A percentile compares a stretch with the other conserved stretches of the same genome.
Conservation (phyloP, 2,113 vertebrate species). For the Osmerus eperlanus region DNA sequence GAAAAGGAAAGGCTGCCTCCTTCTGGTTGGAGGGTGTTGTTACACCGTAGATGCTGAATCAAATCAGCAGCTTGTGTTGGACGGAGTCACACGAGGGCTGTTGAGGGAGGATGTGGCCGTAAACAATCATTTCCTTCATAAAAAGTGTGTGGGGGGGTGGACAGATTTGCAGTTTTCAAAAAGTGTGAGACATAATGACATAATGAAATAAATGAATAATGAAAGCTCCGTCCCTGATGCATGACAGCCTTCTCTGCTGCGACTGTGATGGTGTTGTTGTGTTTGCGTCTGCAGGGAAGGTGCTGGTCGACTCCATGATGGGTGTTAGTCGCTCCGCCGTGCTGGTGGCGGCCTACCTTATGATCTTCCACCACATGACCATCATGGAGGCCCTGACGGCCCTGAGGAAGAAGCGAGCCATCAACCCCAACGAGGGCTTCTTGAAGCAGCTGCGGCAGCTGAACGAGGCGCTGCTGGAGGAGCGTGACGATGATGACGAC, state of each 20-base stretch:
- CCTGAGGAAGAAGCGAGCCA: conserved; percentile 83
- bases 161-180: too few species aligned
- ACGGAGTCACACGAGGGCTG: too few species aligned
- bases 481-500: conserved; percentile 73
- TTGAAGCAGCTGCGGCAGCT: conserved; percentile 90
- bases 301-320: conserved; percentile 95
- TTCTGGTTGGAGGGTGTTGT: background rate
- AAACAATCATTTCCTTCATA: too few species aligned
- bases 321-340: conserved; percentile 88
- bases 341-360: conserved; percentile 91
- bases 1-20: background rate
- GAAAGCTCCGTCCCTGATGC: too few species aligned
- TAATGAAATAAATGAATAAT: too few species aligned
- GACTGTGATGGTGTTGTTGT: background rate
- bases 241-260: too few species aligned
- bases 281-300: conserved; percentile 78
- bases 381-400: conserved; percentile 87
- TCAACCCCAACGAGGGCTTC: conserved; percentile 93
- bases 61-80: too few species aligned
- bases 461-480: conserved; percentile 87
- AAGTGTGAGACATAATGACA: too few species aligned
- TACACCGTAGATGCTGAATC: background rate
- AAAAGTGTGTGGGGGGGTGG: too few species aligned
- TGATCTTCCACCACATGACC: conserved; percentile 95
- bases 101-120: too few species aligned